Base-by-base conservation (phyloP, 2,113 vertebrate species). In the Mormyrus lacerda region DNA sequence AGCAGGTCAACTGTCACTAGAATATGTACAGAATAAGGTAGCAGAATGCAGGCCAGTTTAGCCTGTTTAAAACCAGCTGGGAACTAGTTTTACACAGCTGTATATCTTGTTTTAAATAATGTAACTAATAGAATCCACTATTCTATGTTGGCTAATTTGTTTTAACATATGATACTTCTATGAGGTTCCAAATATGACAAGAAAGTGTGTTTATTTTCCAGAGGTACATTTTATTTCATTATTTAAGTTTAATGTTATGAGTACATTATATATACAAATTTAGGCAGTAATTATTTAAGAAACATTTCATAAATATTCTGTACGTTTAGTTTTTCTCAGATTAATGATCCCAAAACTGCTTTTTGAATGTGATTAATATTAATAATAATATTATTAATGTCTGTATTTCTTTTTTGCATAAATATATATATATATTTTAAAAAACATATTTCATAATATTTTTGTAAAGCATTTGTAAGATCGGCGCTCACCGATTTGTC, bases 401-500 rank as follows among this genome's bases (percentile, higher is more conserved):
- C 31, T 76, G 35, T 17, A 76, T 39, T 79, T 13, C 15, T 42
- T 79, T 42, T 42, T 79, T 39, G 1, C n/a, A n/a, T 17, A 58
- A 3, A n/a, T n/a, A n/a, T 55, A 55, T 21, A 55, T 55, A 55
- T 21, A 21, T 44, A 3, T 19, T 5, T 55, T 7, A 1, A n/a
- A 58, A 79, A 79, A 79, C 11, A 2, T 42, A 79, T 39, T 17
- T 42, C 19, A 79, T 35, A 79, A 79, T 42, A 15, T 11, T 42
- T 79, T 42, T 42, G 15, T 39, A 42, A 42, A 79, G 82, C 2
- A 47, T 45, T 84, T 9, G 8, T n/a, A 84, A 45, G 42, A 84
- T 44, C 44, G 0, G 8, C 89, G 94, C 98, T 97, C 91, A 99
- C 98, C 89, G 97, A 96, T 94, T 99, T 99, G 93, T 99, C 98